phyloP scores from a whole-genome alignment of 2,797 vertebrate genomes.

The Erethizon dorsatum region DNA sequence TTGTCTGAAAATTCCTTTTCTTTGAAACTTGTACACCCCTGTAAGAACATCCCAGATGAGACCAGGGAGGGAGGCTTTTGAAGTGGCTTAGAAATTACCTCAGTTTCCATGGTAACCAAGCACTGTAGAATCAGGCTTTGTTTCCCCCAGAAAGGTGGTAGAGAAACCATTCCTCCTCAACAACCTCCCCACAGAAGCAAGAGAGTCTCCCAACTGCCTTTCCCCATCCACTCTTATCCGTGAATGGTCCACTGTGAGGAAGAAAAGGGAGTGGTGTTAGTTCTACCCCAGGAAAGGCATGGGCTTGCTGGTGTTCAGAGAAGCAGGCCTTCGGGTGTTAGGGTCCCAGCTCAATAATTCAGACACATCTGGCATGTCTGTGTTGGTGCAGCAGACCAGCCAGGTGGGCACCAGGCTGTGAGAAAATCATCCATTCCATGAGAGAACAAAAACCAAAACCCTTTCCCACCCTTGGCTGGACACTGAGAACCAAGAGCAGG shows the following conservation, averaged over 20 bases:
- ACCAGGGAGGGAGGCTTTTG: slow-evolving; percentile 60
- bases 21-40: slow-evolving; percentile 16
- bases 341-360: neutral
- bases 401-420: neutral
- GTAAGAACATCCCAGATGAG: slow-evolving; percentile 78
- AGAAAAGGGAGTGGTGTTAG: fast-evolving
- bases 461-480: neutral
- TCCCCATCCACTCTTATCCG: neutral
- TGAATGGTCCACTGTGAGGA: no score
- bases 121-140: slow-evolving; percentile 53
- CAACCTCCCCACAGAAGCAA: neutral
- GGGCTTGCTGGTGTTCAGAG: neutral
- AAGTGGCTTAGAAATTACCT: slow-evolving; percentile 84
- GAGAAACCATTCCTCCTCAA: slow-evolving; percentile 5
- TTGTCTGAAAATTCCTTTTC: slow-evolving; percentile 69
- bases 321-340: neutral
- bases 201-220: neutral
- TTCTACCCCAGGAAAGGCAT: neutral
- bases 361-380: neutral
- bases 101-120: slow-evolving; percentile 86
- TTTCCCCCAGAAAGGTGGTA: neutral
- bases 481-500: neutral
- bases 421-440: neutral
- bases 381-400: neutral
- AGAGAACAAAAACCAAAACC: neutral